phyloP scores from a whole-genome alignment of 2,797 vertebrate species.

The Ambastaia sidthimunki region DNA sequence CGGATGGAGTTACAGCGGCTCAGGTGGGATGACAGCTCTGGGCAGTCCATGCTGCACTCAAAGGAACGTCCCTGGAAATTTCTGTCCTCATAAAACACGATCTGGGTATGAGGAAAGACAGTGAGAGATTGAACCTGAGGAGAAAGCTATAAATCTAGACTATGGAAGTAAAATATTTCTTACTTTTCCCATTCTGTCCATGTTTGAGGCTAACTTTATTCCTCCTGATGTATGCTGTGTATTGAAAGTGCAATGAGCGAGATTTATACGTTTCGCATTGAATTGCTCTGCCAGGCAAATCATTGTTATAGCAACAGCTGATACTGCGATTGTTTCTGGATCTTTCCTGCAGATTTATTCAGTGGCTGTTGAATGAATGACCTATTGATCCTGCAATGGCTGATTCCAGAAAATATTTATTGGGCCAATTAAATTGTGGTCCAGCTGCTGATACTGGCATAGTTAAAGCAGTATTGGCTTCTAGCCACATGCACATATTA shows the following conservation, averaged over 20 bases:
- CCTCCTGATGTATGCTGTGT: constrained; percentile 43
- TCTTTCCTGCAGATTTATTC: constrained; percentile 59
- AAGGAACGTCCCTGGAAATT: constrained; percentile 69
- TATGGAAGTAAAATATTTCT: constrained; percentile 4
- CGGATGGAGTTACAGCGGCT: constrained; percentile 68
- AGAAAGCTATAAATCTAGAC: not conserved
- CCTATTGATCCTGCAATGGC: constrained; percentile 57
- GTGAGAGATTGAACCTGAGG: not conserved
- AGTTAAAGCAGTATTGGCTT: constrained; percentile 49
- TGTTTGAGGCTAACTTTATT: constrained; percentile 62
- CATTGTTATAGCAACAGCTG: constrained; percentile 61
- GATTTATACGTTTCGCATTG: constrained; percentile 69
- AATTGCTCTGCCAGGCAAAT: constrained; percentile 61
- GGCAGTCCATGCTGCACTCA: constrained; percentile 70
- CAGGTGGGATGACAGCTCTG: constrained; percentile 66
- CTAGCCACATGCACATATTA: constrained; percentile 48
- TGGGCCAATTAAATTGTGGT: constrained; percentile 61
- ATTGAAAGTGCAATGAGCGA: constrained; percentile 42
- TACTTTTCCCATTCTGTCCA: constrained; percentile 69
- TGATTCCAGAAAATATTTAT: constrained; percentile 67
- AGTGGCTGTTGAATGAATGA: constrained; percentile 51
- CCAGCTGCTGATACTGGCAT: constrained; percentile 40
- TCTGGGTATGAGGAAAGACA: constrained; percentile 57
- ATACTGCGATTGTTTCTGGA: constrained; percentile 65
- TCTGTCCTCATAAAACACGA: constrained; percentile 70